These are phyloP conservation scores for Pseudopleuronectes americanus DNA, from an alignment of 2,797 vertebrate species.

Conservation along the genomic window DNA sequence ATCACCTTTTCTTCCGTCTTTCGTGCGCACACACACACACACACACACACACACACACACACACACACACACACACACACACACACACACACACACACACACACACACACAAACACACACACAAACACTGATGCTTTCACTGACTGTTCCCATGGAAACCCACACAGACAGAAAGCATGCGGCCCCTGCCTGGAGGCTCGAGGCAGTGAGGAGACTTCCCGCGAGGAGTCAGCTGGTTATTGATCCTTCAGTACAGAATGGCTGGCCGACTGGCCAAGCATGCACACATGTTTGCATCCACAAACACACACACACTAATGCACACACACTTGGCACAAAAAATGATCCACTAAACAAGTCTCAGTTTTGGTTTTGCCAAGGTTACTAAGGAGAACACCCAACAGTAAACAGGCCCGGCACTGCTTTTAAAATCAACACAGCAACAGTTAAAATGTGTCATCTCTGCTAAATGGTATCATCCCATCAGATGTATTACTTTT, in stretches of 20 bases:
- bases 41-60: conserved; percentile 15
- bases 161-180: conserved; percentile 67
- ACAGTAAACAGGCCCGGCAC: background rate
- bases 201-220: conserved; percentile 61
- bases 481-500: conserved; percentile 8
- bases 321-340: background rate
- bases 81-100: conserved; percentile 50
- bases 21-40: conserved; percentile 47
- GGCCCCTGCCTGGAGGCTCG: conserved; percentile 61
- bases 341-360: conserved; percentile 7
- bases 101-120: conserved; percentile 25
- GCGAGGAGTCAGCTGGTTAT: conserved; percentile 71
- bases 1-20: conserved; percentile 27
- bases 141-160: conserved; percentile 80
- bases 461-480: conserved; percentile 4
- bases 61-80: background rate
- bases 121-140: conserved; percentile 20
- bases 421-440: background rate
- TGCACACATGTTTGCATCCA: background rate
- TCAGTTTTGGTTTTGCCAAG: conserved; percentile 2
- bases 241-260: conserved; percentile 62
- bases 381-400: background rate
- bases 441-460: conserved; percentile 4
- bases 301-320: background rate
- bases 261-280: conserved; percentile 34